These are phyloP conservation scores for Eurytemora carolleeae DNA, from an alignment of 1,140 invertebrate species.

Conservation along the genomic window DNA sequence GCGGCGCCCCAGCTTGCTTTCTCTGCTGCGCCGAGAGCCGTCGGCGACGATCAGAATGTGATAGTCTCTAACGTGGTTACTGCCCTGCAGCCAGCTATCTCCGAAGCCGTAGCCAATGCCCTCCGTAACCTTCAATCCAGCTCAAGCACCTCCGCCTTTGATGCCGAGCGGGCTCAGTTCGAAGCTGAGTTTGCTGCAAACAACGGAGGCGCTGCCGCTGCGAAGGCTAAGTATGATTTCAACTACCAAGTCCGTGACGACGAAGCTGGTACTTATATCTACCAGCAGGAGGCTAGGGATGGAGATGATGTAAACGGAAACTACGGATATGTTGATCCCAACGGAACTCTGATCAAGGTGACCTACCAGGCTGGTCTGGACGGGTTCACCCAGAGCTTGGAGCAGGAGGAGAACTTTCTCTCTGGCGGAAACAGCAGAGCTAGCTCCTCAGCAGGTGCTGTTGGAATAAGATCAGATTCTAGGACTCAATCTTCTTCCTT, in stretches of 20 bases:
- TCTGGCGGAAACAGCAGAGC: too few species aligned
- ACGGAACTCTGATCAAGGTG: constrained; percentile 11
- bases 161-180: not conserved
- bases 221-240: not conserved
- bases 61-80: not conserved
- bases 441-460: not conserved
- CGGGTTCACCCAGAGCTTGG: constrained; percentile 3
- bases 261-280: constrained; percentile 2
- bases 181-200: too few species aligned
- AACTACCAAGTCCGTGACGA: constrained; percentile 7
- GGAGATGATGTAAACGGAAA: constrained; percentile 2
- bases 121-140: not conserved
- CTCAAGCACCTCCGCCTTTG: not conserved
- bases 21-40: not conserved
- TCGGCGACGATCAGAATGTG: not conserved
- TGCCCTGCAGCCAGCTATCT: not conserved
- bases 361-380: constrained; percentile 7
- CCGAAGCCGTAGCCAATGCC: not conserved
- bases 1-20: too few species aligned
- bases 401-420: not conserved
- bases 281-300: constrained; percentile 3
- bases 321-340: constrained; percentile 9
- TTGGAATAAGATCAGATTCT: not conserved
- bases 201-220: not conserved
- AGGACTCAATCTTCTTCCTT: not conserved